These are phyloP conservation scores for Drosophila demipolita DNA, from an alignment of 2,888 invertebrate genomes.

Conservation along the genomic window DNA sequence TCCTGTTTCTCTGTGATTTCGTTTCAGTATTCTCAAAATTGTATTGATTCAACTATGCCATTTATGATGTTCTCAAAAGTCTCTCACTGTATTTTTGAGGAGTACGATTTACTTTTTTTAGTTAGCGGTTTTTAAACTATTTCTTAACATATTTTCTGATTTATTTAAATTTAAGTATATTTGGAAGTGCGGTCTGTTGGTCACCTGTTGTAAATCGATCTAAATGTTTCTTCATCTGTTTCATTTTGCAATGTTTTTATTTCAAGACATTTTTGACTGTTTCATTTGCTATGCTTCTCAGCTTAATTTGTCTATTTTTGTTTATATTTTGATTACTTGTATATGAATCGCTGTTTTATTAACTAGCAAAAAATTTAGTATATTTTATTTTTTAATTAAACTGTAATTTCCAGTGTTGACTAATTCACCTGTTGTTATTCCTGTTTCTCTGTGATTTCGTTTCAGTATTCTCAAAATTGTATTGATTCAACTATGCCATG, in stretches of 20 bases:
- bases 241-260: neutral
- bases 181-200: neutral
- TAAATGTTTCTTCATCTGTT: neutral
- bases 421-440: constrained; percentile 11
- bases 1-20: neutral
- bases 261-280: neutral
- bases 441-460: neutral
- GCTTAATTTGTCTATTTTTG: neutral
- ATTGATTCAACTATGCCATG: neutral
- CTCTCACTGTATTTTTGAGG: constrained; percentile 1
- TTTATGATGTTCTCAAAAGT: neutral
- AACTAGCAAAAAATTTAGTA: neutral
- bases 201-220: neutral
- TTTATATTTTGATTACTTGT: neutral
- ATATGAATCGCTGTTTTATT: constrained; percentile 5
- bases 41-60: neutral
- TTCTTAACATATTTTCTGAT: neutral
- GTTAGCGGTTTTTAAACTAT: neutral
- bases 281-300: neutral
- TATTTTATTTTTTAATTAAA: neutral
- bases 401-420: constrained; percentile 9
- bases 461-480: neutral
- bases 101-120: neutral
- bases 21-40: neutral
- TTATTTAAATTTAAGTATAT: neutral